These are phyloP conservation scores for Taenaris catops DNA, from an alignment of 2,888 invertebrate species.

Conservation along the genomic window DNA sequence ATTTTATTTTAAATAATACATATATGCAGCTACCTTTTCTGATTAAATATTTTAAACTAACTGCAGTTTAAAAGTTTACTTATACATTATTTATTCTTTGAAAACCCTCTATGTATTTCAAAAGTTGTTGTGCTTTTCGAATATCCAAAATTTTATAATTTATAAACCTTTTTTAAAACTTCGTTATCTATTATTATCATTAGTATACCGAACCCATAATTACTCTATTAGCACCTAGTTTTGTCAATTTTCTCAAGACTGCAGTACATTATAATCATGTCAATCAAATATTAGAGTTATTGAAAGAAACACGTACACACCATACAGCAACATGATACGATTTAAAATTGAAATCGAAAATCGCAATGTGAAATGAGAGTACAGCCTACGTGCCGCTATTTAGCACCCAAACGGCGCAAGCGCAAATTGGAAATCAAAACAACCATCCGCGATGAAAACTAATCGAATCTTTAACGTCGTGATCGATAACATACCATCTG, in stretches of 20 bases:
- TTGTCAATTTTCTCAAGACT: constrained; percentile 8
- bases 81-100: no score
- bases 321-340: constrained; percentile 20
- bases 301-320: constrained; percentile 21
- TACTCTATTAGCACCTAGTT: constrained; percentile 6
- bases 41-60: no score
- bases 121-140: no score
- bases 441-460: constrained; percentile 72
- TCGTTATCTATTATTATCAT: no score
- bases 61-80: no score
- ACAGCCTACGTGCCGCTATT: constrained; percentile 72
- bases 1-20: no score
- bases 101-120: no score
- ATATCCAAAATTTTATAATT: no score
- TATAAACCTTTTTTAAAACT: no score
- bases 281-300: constrained; percentile 25
- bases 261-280: constrained; percentile 5
- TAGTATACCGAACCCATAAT: not conserved
- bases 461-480: constrained; percentile 71
- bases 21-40: no score
- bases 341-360: constrained; percentile 56
- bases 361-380: constrained; percentile 54
- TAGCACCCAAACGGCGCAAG: constrained; percentile 71
- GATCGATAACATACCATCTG: constrained; percentile 72
- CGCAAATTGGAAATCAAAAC: constrained; percentile 80